phyloP scores from a whole-genome alignment of 2,888 invertebrate species.

The Dicycla oo region DNA sequence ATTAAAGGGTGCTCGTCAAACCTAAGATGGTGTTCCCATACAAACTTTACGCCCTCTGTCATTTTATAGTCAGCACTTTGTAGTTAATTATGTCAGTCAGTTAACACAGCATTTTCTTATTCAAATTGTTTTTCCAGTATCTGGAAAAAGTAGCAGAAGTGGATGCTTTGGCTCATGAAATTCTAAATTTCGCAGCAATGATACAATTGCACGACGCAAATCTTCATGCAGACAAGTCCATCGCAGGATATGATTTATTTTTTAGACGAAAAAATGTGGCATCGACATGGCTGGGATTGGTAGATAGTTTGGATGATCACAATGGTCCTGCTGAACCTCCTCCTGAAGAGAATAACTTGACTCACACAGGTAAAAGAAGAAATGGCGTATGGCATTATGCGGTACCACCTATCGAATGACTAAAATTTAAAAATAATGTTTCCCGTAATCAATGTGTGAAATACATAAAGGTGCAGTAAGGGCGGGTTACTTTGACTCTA shows the following conservation, averaged over 20 bases:
- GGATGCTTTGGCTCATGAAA: constrained; percentile 34
- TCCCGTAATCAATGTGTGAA: neutral
- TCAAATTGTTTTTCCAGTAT: constrained; percentile 33
- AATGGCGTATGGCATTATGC: constrained; percentile 31
- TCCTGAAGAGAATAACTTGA: constrained; percentile 7
- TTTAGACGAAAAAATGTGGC: constrained; percentile 19
- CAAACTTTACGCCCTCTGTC: neutral
- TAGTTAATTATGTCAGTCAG: neutral
- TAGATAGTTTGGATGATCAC: neutral
- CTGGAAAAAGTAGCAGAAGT: constrained; percentile 2
- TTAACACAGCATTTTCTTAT: neutral
- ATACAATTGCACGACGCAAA: constrained; percentile 17
- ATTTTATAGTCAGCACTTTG: neutral
- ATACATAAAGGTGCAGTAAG: no score
- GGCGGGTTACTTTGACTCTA: no score
- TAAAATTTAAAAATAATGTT: constrained; percentile 10
- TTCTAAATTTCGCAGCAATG: constrained; percentile 26
- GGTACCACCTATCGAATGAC: neutral
- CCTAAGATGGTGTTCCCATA: no score
- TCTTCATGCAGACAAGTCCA: neutral
- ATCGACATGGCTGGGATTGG: constrained; percentile 18
- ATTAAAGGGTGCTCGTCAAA: neutral
- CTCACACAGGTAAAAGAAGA: constrained; percentile 22
- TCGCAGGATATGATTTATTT: constrained; percentile 9
- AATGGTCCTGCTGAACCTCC: neutral